These are phyloP conservation scores for Octodonta nipae DNA, from an alignment of 2,888 invertebrate genomes.

Conservation along the genomic window DNA sequence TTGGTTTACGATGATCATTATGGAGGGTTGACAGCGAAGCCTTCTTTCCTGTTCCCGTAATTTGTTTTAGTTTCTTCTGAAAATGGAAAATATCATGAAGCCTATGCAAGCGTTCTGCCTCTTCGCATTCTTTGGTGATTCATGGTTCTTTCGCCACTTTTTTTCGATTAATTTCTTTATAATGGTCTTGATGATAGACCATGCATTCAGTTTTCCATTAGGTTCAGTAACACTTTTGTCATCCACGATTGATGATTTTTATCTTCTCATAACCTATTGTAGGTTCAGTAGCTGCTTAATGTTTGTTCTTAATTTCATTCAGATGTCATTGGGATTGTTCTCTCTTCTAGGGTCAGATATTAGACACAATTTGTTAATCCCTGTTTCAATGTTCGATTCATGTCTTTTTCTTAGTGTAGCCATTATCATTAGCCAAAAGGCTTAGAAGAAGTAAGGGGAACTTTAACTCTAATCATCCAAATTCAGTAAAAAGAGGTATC, in stretches of 20 bases:
- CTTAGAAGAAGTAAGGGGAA: no score
- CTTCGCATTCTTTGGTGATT: slow-evolving; percentile 1
- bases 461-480: no score
- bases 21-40: neutral
- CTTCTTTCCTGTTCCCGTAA: slow-evolving; percentile 1
- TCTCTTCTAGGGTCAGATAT: slow-evolving; percentile 1
- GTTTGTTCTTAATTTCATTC: slow-evolving; percentile 1
- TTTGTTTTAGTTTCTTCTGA: slow-evolving; percentile 1
- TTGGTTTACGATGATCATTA: neutral
- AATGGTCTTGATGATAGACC: neutral
- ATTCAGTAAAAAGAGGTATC: no score
- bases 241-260: slow-evolving; percentile 1
- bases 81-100: neutral
- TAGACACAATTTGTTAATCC: neutral
- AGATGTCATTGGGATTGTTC: slow-evolving; percentile 1
- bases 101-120: neutral
- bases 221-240: slow-evolving; percentile 1
- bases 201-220: neutral
- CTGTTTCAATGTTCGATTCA: slow-evolving; percentile 1
- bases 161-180: slow-evolving; percentile 1
- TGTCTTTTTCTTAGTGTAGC: slow-evolving; percentile 1
- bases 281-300: slow-evolving; percentile 1
- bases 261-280: slow-evolving; percentile 1
- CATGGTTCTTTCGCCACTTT: neutral
- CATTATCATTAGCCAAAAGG: no score